These are phyloP conservation scores for Neogobius melanostomus DNA, from an alignment of 2,113 vertebrate species.

Conservation along the genomic window DNA sequence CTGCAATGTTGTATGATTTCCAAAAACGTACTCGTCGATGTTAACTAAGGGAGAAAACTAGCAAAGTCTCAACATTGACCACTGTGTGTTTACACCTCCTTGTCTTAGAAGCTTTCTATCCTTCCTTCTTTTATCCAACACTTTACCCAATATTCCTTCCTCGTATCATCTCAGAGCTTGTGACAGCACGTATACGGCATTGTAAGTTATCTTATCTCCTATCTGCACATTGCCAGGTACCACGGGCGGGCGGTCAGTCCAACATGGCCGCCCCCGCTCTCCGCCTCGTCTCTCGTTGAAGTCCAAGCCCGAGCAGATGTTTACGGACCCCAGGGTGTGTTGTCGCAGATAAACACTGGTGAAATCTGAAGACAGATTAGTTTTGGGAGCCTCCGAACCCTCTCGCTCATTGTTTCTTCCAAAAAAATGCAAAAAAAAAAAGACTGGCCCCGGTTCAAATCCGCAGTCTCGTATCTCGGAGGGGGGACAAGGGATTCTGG, in stretches of 20 bases:
- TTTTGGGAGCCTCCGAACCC: slow-evolving; percentile 54
- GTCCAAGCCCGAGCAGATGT: slow-evolving; percentile 65
- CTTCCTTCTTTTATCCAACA: too few relatives aligned
- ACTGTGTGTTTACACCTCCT: too few relatives aligned
- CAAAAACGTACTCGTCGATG: too few relatives aligned
- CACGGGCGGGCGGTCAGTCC: not conserved
- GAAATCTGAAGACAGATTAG: slow-evolving; percentile 60
- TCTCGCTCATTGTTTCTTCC: not conserved
- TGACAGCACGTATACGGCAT: too few relatives aligned
- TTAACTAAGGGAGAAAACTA: too few relatives aligned
- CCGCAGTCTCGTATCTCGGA: not conserved
- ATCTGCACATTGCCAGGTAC: not conserved
- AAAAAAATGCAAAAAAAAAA: not conserved
- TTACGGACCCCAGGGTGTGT: slow-evolving; percentile 49
- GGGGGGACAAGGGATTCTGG: not conserved
- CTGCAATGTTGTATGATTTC: too few relatives aligned
- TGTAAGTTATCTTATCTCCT: not conserved
- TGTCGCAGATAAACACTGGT: slow-evolving; percentile 48
- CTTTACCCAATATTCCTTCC: too few relatives aligned
- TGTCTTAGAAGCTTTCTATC: too few relatives aligned
- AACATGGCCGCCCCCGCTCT: slow-evolving; percentile 16
- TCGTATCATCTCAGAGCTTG: too few relatives aligned
- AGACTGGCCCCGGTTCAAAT: not conserved
- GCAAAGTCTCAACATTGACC: too few relatives aligned
- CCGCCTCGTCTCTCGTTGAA: slow-evolving; percentile 38